phyloP scores from a whole-genome alignment of 1,140 invertebrate species.

The Drosophila orena region DNA sequence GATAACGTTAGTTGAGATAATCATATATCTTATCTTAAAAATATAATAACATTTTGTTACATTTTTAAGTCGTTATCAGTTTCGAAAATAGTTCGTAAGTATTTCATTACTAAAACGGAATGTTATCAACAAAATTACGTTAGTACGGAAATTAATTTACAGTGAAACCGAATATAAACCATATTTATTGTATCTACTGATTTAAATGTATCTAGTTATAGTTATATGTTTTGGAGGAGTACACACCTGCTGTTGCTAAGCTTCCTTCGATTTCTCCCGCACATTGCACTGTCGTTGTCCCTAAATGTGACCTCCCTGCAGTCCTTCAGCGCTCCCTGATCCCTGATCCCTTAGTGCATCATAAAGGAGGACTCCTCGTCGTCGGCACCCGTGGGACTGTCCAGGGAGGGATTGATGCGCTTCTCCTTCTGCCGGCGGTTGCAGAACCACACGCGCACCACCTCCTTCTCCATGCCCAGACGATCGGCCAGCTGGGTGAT shows the following conservation, averaged over 20 bases:
- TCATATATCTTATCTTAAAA: background rate
- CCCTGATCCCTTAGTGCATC: slow-evolving; percentile 60
- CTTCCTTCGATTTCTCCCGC: slow-evolving; percentile 37
- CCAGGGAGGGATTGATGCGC: slow-evolving; percentile 90
- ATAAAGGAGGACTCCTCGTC: slow-evolving; percentile 79
- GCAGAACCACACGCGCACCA: slow-evolving; percentile 98
- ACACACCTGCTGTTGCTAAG: slow-evolving; percentile 61
- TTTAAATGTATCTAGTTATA: too few species aligned
- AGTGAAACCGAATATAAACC: too few species aligned
- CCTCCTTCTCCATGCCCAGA: slow-evolving; percentile 98
- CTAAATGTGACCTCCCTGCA: background rate
- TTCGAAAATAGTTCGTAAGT: too few species aligned
- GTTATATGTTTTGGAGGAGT: background rate
- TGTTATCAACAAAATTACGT: too few species aligned
- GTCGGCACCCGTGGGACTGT: slow-evolving; percentile 78
- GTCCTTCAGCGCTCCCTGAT: background rate
- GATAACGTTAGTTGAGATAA: slow-evolving; percentile 2
- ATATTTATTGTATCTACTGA: too few species aligned
- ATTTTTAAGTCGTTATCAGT: too few species aligned
- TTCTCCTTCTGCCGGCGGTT: slow-evolving; percentile 97
- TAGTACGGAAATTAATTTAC: too few species aligned
- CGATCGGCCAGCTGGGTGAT: slow-evolving; percentile 96
- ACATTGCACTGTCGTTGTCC: slow-evolving; percentile 71
- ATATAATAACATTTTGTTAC: background rate
- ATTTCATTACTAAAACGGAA: too few species aligned